A percentile compares a stretch with the other conserved stretches of the same genome.
These are phyloP conservation scores for Sporophila hypoxantha DNA, from an alignment of 2,113 vertebrate genomes.

Conservation along the genomic window DNA sequence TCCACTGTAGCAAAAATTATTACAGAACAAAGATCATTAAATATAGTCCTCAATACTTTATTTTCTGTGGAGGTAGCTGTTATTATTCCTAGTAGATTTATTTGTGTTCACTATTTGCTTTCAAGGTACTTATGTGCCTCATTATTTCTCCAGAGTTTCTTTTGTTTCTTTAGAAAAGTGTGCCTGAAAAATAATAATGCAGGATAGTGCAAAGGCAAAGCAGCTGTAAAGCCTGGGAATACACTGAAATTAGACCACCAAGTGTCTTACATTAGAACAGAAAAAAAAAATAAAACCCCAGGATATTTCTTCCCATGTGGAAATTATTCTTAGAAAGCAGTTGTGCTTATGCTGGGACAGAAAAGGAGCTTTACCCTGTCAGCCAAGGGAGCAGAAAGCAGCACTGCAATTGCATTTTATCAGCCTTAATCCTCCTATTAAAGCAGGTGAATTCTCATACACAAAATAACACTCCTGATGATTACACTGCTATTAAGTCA, in stretches of 20 bases:
- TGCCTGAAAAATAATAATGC: neutral
- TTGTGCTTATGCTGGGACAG: neutral
- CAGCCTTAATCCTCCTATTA: constrained; percentile 23
- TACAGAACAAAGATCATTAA: constrained; percentile 15
- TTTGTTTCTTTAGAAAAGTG: neutral
- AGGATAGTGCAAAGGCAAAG: neutral
- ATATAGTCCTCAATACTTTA: neutral
- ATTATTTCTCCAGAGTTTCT: constrained; percentile 11
- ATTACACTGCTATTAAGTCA: neutral
- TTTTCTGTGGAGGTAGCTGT: neutral
- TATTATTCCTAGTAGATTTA: constrained; percentile 33
- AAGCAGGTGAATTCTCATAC: neutral
- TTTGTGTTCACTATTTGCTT: constrained; percentile 14
- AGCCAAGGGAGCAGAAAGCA: neutral
- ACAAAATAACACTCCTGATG: neutral
- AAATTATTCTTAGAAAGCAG: constrained; percentile 55
- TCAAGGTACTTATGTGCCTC: neutral
- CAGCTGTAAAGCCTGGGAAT: neutral
- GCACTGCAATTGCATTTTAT: neutral
- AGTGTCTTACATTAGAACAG: neutral
- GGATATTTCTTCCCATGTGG: neutral
- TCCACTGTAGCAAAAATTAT: neutral
- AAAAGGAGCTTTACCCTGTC: constrained; percentile 24
- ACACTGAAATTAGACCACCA: neutral
- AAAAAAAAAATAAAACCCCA: neutral